A percentile compares a stretch with the other conserved stretches of the same genome.
These are phyloP conservation scores for Falco novaeseelandiae DNA, from an alignment of 2,797 vertebrate genomes.

Conservation along the genomic window DNA sequence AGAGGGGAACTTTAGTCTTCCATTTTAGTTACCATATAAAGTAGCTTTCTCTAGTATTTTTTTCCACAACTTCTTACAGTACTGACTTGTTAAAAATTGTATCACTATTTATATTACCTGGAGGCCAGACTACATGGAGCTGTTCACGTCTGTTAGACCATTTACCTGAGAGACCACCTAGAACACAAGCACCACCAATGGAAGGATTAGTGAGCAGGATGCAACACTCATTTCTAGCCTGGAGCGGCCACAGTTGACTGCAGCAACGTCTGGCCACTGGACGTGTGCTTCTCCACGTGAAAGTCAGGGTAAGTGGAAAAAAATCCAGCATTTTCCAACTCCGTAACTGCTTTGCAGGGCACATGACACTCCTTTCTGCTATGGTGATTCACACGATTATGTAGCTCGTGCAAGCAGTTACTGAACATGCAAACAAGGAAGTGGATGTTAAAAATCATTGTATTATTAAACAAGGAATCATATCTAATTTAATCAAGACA, in stretches of 20 bases:
- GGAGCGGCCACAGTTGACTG: background rate
- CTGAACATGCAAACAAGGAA: conserved; percentile 4
- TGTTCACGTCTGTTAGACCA: background rate
- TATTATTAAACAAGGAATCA: conserved; percentile 17
- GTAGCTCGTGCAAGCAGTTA: conserved; percentile 5
- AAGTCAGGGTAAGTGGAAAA: background rate
- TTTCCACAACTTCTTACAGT: background rate
- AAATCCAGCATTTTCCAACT: background rate
- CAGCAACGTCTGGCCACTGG: background rate
- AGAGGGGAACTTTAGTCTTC: background rate
- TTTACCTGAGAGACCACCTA: background rate
- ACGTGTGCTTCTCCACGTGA: background rate
- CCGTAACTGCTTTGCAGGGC: background rate
- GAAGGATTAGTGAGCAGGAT: background rate
- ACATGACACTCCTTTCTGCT: background rate
- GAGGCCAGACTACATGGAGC: background rate
- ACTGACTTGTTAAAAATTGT: background rate
- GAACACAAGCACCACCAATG: background rate
- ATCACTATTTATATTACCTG: background rate
- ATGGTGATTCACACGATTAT: background rate
- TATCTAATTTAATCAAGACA: conserved; percentile 30
- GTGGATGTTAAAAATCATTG: conserved; percentile 26
- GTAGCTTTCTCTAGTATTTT: background rate
- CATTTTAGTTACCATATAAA: background rate
- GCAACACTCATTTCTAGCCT: background rate